Evolutionary conservation across 1,140 invertebrate species (phyloP).

Genomic region (Drosophila repletoides): DNA sequence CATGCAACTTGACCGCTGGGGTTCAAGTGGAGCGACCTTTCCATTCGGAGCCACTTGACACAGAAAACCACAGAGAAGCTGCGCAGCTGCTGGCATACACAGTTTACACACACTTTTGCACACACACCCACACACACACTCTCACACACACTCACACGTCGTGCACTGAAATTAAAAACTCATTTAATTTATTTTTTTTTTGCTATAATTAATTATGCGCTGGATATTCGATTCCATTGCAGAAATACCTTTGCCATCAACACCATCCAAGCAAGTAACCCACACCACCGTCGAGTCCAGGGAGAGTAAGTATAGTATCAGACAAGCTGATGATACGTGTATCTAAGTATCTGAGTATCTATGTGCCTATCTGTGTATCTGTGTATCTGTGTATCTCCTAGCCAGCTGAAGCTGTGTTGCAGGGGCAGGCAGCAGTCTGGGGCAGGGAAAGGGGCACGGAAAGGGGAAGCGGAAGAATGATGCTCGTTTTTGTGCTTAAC

Average conservation of each 20-base stretch:
- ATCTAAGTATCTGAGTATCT: too few relatives aligned
- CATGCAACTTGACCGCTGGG: conserved; percentile 31
- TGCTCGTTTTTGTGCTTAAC: conserved; percentile 65
- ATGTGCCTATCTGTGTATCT: too few relatives aligned
- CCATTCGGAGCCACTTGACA: conserved; percentile 51
- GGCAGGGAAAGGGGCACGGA: not conserved
- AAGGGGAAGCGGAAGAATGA: conserved; percentile 2
- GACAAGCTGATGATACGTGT: conserved; percentile 25
- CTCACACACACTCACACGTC: not conserved
- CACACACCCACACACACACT: not conserved
- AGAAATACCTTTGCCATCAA: conserved; percentile 82
- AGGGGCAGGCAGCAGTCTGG: not conserved
- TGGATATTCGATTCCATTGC: conserved; percentile 69
- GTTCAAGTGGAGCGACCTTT: conserved; percentile 41
- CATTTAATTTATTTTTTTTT: conserved; percentile 64
- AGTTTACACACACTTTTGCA: not conserved
- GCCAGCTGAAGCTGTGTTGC: too few relatives aligned
- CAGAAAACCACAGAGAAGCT: conserved; percentile 41
- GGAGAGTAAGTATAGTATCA: conserved; percentile 82
- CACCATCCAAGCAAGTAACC: conserved; percentile 81
- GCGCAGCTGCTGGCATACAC: not conserved
- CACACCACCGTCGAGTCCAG: conserved; percentile 81
- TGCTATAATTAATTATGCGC: conserved; percentile 69
- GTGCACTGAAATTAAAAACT: conserved; percentile 62
- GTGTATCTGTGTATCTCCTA: too few relatives aligned